Conservation (phyloP, 1,140 invertebrate species). For the Bicyclus anynana region DNA sequence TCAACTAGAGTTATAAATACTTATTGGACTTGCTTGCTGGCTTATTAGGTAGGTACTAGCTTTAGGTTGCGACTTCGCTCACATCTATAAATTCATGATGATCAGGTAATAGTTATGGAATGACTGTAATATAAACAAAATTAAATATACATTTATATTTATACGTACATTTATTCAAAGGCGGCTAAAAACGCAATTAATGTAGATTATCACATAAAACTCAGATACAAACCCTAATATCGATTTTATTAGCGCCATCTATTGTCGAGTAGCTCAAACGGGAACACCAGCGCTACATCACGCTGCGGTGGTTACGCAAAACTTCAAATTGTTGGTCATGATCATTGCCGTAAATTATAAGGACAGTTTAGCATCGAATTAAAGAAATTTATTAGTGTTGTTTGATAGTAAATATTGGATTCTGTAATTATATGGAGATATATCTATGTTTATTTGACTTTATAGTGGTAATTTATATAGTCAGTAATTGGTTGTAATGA, state of each 20-base stretch:
- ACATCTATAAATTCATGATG: too few species aligned
- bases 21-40: too few species aligned
- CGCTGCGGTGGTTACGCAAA: slow-evolving; percentile 23
- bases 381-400: slow-evolving; percentile 48
- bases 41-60: too few species aligned
- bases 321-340: background rate
- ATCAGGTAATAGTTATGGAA: too few species aligned
- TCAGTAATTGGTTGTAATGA: too few species aligned
- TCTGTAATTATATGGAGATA: background rate
- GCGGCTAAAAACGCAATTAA: too few species aligned
- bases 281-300: slow-evolving; percentile 29
- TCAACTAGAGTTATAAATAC: too few species aligned
- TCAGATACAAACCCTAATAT: slow-evolving; percentile 17
- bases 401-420: slow-evolving; percentile 3
- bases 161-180: too few species aligned
- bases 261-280: slow-evolving; percentile 44
- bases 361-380: slow-evolving; percentile 1
- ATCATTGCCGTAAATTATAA: background rate
- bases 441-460: background rate
- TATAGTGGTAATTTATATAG: background rate
- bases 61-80: too few species aligned
- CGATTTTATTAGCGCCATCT: slow-evolving; percentile 49
- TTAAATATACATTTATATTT: too few species aligned
- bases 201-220: too few species aligned
- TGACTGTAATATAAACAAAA: too few species aligned